Percentiles rank a stretch among this genome's conserved stretches.
phyloP scores from a whole-genome alignment of 2,113 vertebrate species.

The Solenodon paradoxus region DNA sequence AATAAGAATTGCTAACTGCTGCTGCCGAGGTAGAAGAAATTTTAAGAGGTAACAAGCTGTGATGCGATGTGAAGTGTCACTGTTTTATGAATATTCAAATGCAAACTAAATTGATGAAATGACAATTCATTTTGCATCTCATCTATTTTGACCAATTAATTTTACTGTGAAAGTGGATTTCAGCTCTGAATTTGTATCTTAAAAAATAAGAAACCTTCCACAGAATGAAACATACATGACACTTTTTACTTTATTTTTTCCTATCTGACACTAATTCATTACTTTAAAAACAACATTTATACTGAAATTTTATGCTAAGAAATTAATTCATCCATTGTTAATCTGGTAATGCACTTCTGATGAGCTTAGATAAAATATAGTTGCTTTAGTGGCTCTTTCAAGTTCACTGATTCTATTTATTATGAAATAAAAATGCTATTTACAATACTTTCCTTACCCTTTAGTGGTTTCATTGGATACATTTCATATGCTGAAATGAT shows the following conservation, averaged over 20 bases:
- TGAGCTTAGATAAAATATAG: neutral
- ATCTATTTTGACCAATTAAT: neutral
- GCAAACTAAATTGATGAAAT: neutral
- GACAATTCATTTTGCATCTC: conserved; percentile 14
- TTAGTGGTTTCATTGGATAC: neutral
- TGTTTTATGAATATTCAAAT: neutral
- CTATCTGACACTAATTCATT: neutral
- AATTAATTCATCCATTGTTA: neutral
- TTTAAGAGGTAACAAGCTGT: neutral
- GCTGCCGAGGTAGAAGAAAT: neutral
- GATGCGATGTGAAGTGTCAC: neutral
- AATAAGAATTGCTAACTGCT: neutral
- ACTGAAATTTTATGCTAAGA: neutral
- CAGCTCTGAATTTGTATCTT: neutral
- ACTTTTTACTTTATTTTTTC: neutral
- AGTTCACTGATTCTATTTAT: neutral
- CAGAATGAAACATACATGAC: neutral
- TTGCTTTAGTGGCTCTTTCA: neutral
- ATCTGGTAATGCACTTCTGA: too few species aligned
- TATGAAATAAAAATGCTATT: neutral
- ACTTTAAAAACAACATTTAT: neutral
- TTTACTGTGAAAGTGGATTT: neutral
- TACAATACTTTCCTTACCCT: neutral
- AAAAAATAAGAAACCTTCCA: neutral
- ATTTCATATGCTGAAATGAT: neutral